Base-by-base conservation (phyloP, 2,888 invertebrate species). In the Plutella xylostella region DNA sequence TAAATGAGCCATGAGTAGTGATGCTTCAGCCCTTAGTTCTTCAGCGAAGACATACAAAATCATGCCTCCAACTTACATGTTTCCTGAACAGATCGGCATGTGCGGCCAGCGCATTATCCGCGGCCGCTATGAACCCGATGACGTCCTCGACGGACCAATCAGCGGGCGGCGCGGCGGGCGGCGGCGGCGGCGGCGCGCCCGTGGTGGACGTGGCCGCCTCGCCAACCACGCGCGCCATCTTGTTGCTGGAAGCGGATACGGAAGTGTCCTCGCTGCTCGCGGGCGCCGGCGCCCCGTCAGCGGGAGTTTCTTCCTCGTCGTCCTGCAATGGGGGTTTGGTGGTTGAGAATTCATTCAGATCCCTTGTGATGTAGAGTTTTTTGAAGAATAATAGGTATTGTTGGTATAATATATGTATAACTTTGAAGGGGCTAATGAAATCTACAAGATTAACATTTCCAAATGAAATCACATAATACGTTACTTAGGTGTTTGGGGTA, bases 71-170 rank as follows among this genome's bases (percentile, higher is more conserved):
- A 88, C 93, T 89, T 69, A 96, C 96, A 79, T 97, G 97, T 84
- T 92, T 94, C 60, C 94, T 87, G 72, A 97, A 97, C 48, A 96
- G 85, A 67, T 97, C 97, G 0, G 96, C 94, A 73, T 97, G 94
- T 1, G 91, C 88, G 12, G 92, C 91, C 42, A 97, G 86, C 42
- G 92, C 90, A 30, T 90, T 89, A 76, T 97, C 97, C 18, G 92
- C 90, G 48, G 91, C 89, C 46, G 92, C 92, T 52, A 98, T 96
- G 73, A 94, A 93, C 52, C 92, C 90, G 60, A 97, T 96, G 47
- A 97, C 97, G 67, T 97, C 96, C 64, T 97, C 97, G 19, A 97
- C 95, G 14, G 92, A 90, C 98, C 97, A 98, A 62, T 94, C 94
- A 18, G 88, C 87, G 19, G 94, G 93, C 45, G 87, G 87, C 28